These are phyloP conservation scores for Stigmatopora nigra DNA, from an alignment of 2,113 vertebrate species.

Conservation along the genomic window DNA sequence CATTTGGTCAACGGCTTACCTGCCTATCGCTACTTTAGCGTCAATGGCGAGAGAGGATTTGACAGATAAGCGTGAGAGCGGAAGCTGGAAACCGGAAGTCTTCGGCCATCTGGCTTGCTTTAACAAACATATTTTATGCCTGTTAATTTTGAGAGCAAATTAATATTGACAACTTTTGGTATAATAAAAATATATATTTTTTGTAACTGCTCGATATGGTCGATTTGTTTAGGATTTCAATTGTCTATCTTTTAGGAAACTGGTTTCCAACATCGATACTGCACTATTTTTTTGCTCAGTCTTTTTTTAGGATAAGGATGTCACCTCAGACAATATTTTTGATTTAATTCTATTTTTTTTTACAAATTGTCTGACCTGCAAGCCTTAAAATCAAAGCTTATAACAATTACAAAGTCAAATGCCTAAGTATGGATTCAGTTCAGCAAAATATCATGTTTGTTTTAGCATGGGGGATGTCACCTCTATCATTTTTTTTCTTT, in stretches of 20 bases:
- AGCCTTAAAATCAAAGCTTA: background rate
- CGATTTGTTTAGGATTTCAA: background rate
- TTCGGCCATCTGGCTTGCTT: conserved; percentile 22
- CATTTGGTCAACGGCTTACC: conserved; percentile 17
- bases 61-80: conserved; percentile 30
- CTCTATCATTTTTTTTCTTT: background rate
- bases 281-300: too few species aligned
- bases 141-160: conserved; percentile 12
- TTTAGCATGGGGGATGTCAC: background rate
- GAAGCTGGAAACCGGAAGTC: conserved; percentile 22
- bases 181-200: background rate
- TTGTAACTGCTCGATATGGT: background rate
- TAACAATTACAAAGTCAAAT: background rate
- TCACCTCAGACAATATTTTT: too few species aligned
- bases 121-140: conserved; percentile 17
- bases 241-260: background rate
- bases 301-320: too few species aligned
- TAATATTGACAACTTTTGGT: conserved; percentile 7
- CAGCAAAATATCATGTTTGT: background rate
- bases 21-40: conserved; percentile 16
- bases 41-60: conserved; percentile 29
- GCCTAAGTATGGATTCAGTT: too few species aligned
- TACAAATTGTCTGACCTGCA: background rate
- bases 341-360: too few species aligned
- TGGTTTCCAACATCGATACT: background rate